Base-by-base conservation (phyloP, 2,113 vertebrate genomes). In the Notarius lentiginosus region DNA sequence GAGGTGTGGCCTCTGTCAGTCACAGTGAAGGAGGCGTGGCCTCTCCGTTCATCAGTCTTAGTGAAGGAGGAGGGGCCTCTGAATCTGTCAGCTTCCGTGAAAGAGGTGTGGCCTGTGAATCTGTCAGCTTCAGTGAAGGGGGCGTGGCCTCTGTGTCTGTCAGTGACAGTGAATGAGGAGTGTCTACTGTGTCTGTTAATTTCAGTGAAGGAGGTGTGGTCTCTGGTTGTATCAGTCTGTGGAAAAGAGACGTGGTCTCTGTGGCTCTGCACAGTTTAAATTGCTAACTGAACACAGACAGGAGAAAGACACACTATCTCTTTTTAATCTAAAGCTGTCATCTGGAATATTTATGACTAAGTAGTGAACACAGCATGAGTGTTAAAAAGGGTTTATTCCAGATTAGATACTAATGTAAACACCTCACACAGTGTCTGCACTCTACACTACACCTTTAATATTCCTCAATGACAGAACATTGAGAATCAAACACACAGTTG, bases 401-500 rank as follows among this genome's bases (percentile, higher is more conserved):
- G 53, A 79, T 79, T 56, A 18, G 27, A 27, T 56, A 30, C 12
- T 79, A 4, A 30, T 56, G 73, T 76, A 76, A 76, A 75, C 41
- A 51, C 47, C 20, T 51, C 47, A 22, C 73, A 79, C 49, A 58
- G 4, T 60, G 79, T 8, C 79, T 60, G 55, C 17, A 22, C 7
- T 22, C 30, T 12, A 7, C 56, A 90, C 92, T 58, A 92, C 92
- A 90, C 91, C 91, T 92, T 93, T 93, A 93, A 88, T 86, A 88
- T 88, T 90, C 92, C 91, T 93, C 92, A 92, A 51, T 91, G 92
- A 92, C 83, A 87, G 87, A 58, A 49, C 41, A 86, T 6, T 0
- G 14, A 30, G 80, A 61, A 63, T 76, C 73, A 79, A 73, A 63
- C 68, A 80, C 91, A 92, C 88, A 91, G 90, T 91, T 91, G 92